Evolutionary conservation across 2,888 invertebrate genomes (phyloP).

Genomic region (Spisula subtruncata): DNA sequence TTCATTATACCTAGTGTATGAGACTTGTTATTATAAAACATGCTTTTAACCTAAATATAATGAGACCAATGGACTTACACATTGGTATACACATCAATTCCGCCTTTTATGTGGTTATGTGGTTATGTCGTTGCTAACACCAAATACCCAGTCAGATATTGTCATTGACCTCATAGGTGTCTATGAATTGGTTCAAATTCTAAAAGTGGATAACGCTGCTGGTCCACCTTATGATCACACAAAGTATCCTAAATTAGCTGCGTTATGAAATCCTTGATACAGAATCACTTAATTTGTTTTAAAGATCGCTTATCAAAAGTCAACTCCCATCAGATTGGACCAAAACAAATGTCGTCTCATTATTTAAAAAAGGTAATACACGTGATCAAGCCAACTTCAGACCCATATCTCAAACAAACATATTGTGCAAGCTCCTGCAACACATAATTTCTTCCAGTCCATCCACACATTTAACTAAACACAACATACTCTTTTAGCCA

Average conservation of each 20-base stretch:
- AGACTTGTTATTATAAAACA: too few species aligned
- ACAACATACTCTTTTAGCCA: too few species aligned
- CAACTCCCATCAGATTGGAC: constrained; percentile 41
- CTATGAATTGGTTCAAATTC: too few species aligned
- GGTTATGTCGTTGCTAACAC: too few species aligned
- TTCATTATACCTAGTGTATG: too few species aligned
- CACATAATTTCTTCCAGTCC: background rate
- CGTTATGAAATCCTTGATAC: constrained; percentile 5
- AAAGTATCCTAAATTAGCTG: constrained; percentile 21
- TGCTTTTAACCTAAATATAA: too few species aligned
- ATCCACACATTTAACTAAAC: too few species aligned
- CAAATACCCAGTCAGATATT: too few species aligned
- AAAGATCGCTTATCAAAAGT: constrained; percentile 29
- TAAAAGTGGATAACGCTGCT: constrained; percentile 17
- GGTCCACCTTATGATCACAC: constrained; percentile 38
- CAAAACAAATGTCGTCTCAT: constrained; percentile 24
- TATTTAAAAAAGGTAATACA: constrained; percentile 38
- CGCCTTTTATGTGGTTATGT: too few species aligned
- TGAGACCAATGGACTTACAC: too few species aligned
- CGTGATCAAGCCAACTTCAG: constrained; percentile 28
- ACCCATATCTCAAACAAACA: background rate
- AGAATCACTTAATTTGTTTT: constrained; percentile 11
- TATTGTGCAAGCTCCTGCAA: background rate
- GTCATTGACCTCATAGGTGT: too few species aligned
- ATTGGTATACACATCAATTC: too few species aligned